Evolutionary conservation across 1,140 invertebrate species (phyloP).

Genomic region (Cydia fagiglandana): DNA sequence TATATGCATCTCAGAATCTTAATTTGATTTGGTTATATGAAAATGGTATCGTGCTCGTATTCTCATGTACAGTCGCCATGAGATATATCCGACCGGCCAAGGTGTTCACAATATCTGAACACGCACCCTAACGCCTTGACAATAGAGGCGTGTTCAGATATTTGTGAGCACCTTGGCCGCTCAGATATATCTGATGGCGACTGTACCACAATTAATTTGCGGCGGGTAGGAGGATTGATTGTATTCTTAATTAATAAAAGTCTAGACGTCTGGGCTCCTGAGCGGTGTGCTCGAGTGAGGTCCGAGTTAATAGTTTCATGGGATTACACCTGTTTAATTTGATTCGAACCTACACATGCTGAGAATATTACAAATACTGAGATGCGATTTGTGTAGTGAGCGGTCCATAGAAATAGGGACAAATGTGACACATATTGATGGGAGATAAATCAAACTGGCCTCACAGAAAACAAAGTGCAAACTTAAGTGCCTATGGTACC

Average conservation of each 20-base stretch:
- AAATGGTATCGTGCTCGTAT: neutral
- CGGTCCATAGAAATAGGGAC: no score
- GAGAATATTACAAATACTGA: neutral
- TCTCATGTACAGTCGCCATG: no score
- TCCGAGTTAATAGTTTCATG: constrained; percentile 11
- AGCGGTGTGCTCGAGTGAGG: neutral
- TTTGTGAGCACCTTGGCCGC: no score
- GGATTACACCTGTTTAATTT: constrained; percentile 11
- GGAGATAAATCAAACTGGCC: no score
- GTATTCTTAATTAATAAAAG: constrained; percentile 32
- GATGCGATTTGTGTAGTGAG: neutral
- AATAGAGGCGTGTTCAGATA: no score
- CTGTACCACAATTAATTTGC: constrained; percentile 19
- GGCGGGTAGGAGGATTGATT: neutral
- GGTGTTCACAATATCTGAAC: no score
- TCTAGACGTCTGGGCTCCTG: constrained; percentile 28
- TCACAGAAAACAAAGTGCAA: no score
- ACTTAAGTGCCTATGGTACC: no score
- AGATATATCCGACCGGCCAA: no score
- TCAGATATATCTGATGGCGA: no score
- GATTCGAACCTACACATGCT: neutral
- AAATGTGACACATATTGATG: no score
- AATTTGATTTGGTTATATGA: neutral
- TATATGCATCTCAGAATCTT: neutral
- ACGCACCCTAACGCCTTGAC: no score